Evolutionary conservation across 2,797 vertebrate species (phyloP), one percentile per base, ranked within the genome.

Genomic region (Lithobates sylvaticus): DNA sequence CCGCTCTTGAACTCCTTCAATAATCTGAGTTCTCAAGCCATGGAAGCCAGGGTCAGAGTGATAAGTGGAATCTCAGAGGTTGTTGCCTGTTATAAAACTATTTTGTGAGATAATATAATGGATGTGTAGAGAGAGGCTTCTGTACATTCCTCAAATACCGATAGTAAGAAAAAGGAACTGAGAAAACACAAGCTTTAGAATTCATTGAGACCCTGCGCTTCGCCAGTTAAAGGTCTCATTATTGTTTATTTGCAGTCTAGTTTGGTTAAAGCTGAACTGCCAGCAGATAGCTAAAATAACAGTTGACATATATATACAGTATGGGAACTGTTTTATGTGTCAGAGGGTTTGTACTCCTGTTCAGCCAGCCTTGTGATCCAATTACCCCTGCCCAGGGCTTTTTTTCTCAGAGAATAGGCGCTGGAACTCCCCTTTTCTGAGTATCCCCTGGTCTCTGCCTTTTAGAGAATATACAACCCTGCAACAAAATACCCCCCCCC

Each of bases 11-110:
- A 82, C 65, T 44, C 8, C 44, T 83, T 18, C 1, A 18, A 65
- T 34, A 18, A 27, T 74, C 47, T 5, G 23, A 76, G 26, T 83
- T 83, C 81, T 83, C 81, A 83, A 72, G 81, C 58, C 81, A 68
- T 68, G 42, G 6, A 74, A 50, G n/a, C 26, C 36, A 13, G 27
- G 81, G 72, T 83, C 75, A 75, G 29, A 23, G 21, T 26, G 81
- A 83, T 83, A 83, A 76, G 71, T 29, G 10, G 7, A n/a, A 42
- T n/a, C 18, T 72, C 7, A 70, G 39, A 47, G 23, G 16, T 34
- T 26, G 8, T 26, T 23, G 34, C 12, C 18, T 82, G 73, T 27
- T 73, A 82, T 54, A 39, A 61, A 27, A 27, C 10, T 47, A 50
- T 70, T 70, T 70, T 72, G 1, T 71, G n/a, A 16, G 68, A 72